These are phyloP conservation scores for Trachythela sp. DNA, from an alignment of 64 coral and sea anemone species.

Conservation along the genomic window DNA sequence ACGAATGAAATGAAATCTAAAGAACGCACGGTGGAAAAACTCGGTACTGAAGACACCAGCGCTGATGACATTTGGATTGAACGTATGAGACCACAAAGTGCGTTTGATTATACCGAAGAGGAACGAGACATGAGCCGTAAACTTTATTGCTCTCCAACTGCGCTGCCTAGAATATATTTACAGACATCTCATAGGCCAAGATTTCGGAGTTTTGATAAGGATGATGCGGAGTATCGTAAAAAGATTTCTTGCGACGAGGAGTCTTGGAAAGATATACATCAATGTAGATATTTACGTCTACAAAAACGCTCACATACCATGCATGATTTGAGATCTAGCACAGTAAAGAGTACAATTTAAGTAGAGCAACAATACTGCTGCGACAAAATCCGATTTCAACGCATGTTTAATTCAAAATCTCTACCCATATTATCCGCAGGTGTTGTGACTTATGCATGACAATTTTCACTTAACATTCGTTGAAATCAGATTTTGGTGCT, in stretches of 20 bases:
- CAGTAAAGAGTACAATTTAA: not conserved
- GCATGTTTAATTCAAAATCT: no score
- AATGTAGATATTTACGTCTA: not conserved
- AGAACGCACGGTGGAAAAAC: not conserved
- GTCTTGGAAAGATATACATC: not conserved
- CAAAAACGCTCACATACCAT: not conserved
- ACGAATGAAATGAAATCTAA: not conserved
- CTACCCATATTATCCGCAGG: no score
- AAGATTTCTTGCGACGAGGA: not conserved
- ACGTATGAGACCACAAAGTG: not conserved
- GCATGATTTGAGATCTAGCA: not conserved
- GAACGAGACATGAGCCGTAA: not conserved
- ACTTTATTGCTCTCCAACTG: not conserved
- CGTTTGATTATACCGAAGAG: not conserved
- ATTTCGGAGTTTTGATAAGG: not conserved
- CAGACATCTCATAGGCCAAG: not conserved
- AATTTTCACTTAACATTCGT: no score
- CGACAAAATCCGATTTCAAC: no score
- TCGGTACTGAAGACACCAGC: not conserved
- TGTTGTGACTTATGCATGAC: no score
- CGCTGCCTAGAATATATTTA: not conserved
- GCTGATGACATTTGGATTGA: not conserved
- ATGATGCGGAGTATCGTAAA: not conserved
- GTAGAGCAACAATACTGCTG: no score
- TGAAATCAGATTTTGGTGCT: no score